These are phyloP conservation scores for Meles meles DNA, from an alignment of 2,113 vertebrate genomes.

Conservation along the genomic window DNA sequence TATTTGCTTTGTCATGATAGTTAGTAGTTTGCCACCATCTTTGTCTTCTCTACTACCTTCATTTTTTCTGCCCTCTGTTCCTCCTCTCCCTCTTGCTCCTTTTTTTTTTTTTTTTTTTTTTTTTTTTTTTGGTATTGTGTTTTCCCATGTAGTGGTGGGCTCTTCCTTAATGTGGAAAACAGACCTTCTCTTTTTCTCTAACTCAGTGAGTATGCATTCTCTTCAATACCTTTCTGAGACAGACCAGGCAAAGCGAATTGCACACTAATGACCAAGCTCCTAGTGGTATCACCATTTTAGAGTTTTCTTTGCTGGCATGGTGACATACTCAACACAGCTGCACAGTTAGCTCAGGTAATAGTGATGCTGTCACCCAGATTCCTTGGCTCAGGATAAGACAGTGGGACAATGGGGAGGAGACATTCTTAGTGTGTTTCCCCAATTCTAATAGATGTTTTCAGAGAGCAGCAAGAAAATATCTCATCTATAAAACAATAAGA, in stretches of 20 bases:
- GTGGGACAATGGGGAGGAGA: background rate
- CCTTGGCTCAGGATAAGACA: background rate
- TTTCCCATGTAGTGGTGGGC: background rate
- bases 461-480: background rate
- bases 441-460: background rate
- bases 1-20: background rate
- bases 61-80: background rate
- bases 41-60: background rate
- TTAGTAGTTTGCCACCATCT: background rate
- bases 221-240: background rate
- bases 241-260: background rate
- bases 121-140: background rate
- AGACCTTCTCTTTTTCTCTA: background rate
- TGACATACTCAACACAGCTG: background rate
- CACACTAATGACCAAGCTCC: background rate
- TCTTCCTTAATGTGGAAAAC: background rate
- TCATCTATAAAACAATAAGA: background rate
- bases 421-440: background rate
- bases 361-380: background rate
- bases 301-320: background rate
- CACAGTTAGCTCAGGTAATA: background rate
- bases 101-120: background rate
- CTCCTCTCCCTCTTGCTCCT: background rate
- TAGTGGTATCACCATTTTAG: background rate
- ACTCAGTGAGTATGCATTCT: background rate